A percentile compares a stretch with the other conserved stretches of the same genome.
Conservation (phyloP, 2,888 invertebrate genomes). For the Yponomeuta cagnagella region DNA sequence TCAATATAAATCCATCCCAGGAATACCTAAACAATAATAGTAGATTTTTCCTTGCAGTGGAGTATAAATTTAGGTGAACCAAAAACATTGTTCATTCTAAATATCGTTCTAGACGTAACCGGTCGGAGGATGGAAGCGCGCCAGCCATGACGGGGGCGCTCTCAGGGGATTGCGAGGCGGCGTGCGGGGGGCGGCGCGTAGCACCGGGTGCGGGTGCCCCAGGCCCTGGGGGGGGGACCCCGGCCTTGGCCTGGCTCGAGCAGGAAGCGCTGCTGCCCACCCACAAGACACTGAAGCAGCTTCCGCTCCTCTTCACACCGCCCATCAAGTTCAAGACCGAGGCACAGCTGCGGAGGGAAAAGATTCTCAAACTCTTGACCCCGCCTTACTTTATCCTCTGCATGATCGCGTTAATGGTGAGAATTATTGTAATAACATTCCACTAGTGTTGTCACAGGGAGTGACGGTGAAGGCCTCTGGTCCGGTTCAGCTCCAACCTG, state of each 20-base stretch:
- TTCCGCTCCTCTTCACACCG: constrained; percentile 18
- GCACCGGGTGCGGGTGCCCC: constrained; percentile 26
- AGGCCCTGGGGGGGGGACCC: constrained; percentile 23
- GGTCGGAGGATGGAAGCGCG: neutral
- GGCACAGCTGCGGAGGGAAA: constrained; percentile 51
- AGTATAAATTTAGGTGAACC: constrained; percentile 6
- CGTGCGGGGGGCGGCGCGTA: neutral
- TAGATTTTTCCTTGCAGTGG: neutral
- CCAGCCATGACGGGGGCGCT: neutral
- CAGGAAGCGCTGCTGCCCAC: constrained; percentile 48
- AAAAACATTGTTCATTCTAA: neutral
- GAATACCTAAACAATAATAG: neutral
- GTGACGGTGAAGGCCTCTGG: no score
- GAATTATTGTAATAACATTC: constrained; percentile 26
- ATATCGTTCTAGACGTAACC: neutral
- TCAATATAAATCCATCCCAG: no score
- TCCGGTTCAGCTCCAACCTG: neutral
- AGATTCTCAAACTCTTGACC: constrained; percentile 44
- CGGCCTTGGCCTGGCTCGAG: constrained; percentile 49
- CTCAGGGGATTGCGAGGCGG: neutral
- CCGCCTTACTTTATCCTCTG: constrained; percentile 63
- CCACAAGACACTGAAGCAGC: neutral
- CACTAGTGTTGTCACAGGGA: no score
- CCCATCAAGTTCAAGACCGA: constrained; percentile 44
- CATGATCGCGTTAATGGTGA: constrained; percentile 57